These are phyloP conservation scores for Parascotia fuliginaria DNA, from an alignment of 2,888 invertebrate genomes.

Conservation along the genomic window DNA sequence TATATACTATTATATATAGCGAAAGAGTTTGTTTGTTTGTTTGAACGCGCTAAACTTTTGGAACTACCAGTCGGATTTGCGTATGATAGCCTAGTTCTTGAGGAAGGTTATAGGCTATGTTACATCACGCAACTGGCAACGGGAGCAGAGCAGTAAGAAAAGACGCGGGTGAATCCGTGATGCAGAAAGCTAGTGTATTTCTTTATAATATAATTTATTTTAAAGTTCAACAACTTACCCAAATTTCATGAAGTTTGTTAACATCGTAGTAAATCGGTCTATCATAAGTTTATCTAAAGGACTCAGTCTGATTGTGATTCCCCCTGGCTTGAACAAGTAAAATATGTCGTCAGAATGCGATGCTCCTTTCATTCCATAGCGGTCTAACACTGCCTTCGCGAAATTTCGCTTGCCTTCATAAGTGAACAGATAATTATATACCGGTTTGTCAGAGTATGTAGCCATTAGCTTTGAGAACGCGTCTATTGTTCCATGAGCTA, in stretches of 20 bases:
- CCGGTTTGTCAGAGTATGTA: conserved; percentile 56
- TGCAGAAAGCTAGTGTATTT: no score
- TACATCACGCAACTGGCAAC: no score
- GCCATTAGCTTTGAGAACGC: conserved; percentile 63
- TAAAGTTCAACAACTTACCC: conserved; percentile 39
- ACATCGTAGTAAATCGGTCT: conserved; percentile 65
- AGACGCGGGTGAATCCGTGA: no score
- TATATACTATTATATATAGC: no score
- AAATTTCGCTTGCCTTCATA: conserved; percentile 73
- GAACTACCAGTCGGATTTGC: no score
- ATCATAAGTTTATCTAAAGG: conserved; percentile 59
- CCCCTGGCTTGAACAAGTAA: conserved; percentile 74
- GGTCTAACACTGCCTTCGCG: conserved; percentile 58
- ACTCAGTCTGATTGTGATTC: conserved; percentile 53
- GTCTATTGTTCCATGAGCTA: conserved; percentile 60
- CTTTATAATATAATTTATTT: neutral
- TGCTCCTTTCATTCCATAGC: conserved; percentile 50
- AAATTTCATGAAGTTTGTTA: conserved; percentile 73
- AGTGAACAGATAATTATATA: conserved; percentile 71
- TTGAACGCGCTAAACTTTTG: no score
- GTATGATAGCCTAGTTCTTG: no score
- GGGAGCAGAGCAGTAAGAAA: no score
- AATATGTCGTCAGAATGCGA: conserved; percentile 76
- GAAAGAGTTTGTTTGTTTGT: no score
- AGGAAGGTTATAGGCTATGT: no score